Evolutionary conservation across 2,113 vertebrate species (phyloP).

Genomic region (Chloropsis hardwickii): DNA sequence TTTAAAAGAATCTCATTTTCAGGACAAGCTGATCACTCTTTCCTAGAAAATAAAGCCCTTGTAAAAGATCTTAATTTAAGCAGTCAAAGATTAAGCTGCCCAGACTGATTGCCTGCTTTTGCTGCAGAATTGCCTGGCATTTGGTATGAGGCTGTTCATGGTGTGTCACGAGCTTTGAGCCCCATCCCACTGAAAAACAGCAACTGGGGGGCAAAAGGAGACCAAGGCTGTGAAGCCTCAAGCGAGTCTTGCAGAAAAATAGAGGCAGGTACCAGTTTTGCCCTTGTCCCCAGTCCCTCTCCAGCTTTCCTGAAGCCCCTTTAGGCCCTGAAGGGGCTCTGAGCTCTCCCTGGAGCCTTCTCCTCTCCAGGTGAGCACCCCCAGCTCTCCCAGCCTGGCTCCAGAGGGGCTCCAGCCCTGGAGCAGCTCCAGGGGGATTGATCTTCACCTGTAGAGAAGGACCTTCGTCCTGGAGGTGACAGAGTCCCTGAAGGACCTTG

Average conservation of each 20-base stretch:
- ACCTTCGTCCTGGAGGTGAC: neutral
- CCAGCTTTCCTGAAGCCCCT: neutral
- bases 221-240: neutral
- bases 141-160: neutral
- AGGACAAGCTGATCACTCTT: conserved; percentile 54
- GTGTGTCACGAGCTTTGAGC: neutral
- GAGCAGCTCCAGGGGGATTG: neutral
- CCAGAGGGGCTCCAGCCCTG: neutral
- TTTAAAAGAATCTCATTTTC: conserved; percentile 59
- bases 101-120: conserved; percentile 30
- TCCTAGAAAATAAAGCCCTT: conserved; percentile 52
- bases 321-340: neutral
- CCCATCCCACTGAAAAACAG: neutral
- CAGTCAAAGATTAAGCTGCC: conserved; percentile 52
- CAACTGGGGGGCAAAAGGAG: neutral
- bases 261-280: neutral
- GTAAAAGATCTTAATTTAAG: conserved; percentile 62
- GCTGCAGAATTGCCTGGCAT: neutral
- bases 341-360: neutral
- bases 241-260: neutral
- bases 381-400: neutral
- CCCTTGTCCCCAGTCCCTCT: neutral
- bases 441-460: neutral
- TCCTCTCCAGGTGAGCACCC: neutral
- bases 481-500: neutral